phyloP scores from a whole-genome alignment of 2,797 vertebrate species.

The Glossophaga mutica region DNA sequence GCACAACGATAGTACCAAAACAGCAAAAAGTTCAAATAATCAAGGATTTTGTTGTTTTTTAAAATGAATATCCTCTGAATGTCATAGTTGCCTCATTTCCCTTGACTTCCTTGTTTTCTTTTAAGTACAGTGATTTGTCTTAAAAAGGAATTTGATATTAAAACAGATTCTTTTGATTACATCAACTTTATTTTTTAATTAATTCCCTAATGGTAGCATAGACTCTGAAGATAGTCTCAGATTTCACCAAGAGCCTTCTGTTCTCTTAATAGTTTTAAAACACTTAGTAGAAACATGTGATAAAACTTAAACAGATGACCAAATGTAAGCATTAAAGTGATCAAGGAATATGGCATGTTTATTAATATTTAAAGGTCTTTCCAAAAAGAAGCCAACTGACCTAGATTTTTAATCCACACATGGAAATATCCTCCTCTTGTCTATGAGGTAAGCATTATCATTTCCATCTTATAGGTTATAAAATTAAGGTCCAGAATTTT shows the following conservation, averaged over 20 bases:
- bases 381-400: not conserved
- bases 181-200: conserved; percentile 7
- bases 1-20: not conserved
- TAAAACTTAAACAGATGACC: not conserved
- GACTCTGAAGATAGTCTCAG: not conserved
- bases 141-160: not conserved
- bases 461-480: conserved; percentile 5
- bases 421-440: not conserved
- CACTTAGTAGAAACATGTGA: not conserved
- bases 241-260: not conserved
- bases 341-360: not conserved
- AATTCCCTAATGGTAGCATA: not conserved
- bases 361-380: conserved; percentile 25
- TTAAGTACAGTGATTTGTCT: not conserved
- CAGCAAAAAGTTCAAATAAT: conserved; percentile 5
- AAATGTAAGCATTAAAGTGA: not conserved
- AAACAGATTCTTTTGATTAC: not conserved
- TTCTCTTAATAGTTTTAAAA: not conserved
- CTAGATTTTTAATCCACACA: not conserved
- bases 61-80: conserved; percentile 3
- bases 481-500: conserved; percentile 29
- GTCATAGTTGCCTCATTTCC: conserved; percentile 16
- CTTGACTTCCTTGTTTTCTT: not conserved
- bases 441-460: not conserved
- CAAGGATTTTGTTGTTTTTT: not conserved